Evolutionary conservation across 2,797 vertebrate genomes (phyloP), one percentile per base, ranked within the genome.

Genomic region (Labroides dimidiatus): DNA sequence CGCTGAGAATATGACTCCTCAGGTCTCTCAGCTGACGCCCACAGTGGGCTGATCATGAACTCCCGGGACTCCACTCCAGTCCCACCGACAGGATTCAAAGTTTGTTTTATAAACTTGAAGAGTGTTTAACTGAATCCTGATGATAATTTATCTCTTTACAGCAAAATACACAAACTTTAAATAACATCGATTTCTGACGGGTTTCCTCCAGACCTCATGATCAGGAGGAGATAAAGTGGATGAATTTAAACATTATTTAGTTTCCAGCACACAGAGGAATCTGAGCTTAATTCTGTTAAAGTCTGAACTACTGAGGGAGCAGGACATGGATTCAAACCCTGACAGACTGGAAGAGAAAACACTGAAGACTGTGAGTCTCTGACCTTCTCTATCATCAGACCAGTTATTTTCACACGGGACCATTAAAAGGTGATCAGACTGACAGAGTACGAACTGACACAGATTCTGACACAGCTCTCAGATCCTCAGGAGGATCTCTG

Each of bases 201-300:
- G 55, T 51, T 44, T 4, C 48, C 5, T 27, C n/a, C 27, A 6
- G 6, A 27, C 27, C 27, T 6, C 5, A 0, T 2, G 4, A 30
- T 27, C 44, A 52, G 37, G 30, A 69, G 20, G 14, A 17, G 12
- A 39, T 1, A 3, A 51, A 20, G 23, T 19, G 63, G 72, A 82
- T 23, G 45, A 72, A 79, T 48, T 68, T 48, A 52, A n/a, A 63
- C 30, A 3, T 36, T 0, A 5, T 42, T 55, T n/a, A 39, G 19
- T 57, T 64, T 78, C 50, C 73, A 75, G 68, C 72, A 67, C 1
- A 68, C 1, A 66, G 33, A 48, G 23, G 56, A 54, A 8, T 0
- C 17, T 37, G 1, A 6, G 42, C 1, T 9, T 56, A 74, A 44
- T 59, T 37, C 68, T 51, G n/a, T 49, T 68, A 47, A 33, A 15